These are phyloP conservation scores for Aphelenchoides besseyi DNA, from an alignment of 1,140 invertebrate species.

Conservation along the genomic window DNA sequence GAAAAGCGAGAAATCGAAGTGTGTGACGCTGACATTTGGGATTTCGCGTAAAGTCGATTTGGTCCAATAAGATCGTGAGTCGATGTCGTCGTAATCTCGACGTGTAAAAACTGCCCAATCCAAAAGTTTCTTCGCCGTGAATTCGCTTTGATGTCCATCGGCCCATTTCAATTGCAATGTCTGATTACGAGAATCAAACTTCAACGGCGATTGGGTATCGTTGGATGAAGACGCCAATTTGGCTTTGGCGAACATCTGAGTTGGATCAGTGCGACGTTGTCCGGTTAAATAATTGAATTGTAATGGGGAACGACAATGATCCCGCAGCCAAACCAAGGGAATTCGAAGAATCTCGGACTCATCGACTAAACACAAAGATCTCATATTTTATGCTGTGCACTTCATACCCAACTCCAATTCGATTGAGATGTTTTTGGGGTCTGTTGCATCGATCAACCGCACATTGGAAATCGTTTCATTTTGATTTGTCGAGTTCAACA, in stretches of 20 bases:
- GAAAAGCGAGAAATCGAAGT: constrained; percentile 48
- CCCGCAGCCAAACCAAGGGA: constrained; percentile 56
- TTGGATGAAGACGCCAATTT: constrained; percentile 18
- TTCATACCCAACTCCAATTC: constrained; percentile 9
- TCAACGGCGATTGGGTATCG: constrained; percentile 12
- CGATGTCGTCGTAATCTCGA: constrained; percentile 25
- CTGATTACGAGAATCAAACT: constrained; percentile 33
- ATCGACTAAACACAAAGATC: neutral
- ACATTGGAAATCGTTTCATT: constrained; percentile 4
- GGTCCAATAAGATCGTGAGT: constrained; percentile 36
- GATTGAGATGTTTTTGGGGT: constrained; percentile 1
- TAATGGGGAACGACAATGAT: constrained; percentile 46
- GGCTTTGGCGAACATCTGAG: constrained; percentile 40
- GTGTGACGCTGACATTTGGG: constrained; percentile 32
- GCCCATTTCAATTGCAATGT: constrained; percentile 29
- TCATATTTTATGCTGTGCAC: neutral
- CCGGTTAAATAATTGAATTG: constrained; percentile 48
- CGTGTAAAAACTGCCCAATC: constrained; percentile 34
- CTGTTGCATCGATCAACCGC: neutral
- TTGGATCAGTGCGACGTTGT: constrained; percentile 43
- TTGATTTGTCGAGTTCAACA: no score
- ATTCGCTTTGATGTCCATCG: constrained; percentile 34
- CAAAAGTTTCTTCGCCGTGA: constrained; percentile 33
- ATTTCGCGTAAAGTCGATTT: constrained; percentile 28
- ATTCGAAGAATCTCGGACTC: constrained; percentile 25